Base-by-base conservation (phyloP, 2,888 invertebrate genomes). In the Plebejus anna region DNA sequence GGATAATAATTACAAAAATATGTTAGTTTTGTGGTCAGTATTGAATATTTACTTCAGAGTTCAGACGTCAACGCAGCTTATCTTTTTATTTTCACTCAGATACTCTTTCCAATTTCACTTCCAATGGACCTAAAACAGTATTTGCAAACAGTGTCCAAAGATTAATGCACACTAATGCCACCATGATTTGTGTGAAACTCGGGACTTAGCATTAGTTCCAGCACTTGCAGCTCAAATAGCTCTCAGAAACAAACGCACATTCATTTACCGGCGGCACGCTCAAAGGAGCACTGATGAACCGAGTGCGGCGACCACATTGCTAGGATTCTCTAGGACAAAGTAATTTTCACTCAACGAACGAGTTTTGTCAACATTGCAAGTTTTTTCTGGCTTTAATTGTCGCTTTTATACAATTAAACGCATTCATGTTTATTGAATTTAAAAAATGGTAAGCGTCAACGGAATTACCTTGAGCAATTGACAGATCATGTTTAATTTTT, bases 181-280 rank as follows among this genome's bases (percentile, higher is more conserved):
- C 73, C 73, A 73, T 73, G 73, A 73, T 73, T 73, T 73, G 73
- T 73, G 28, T 72, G 22, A 42, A 72, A 47, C 32, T 75, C 76
- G 76, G 76, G 79, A 78, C 77, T 75, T 73, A 75, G 70, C 77
- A 77, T 78, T 73, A 78, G 77, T 73, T 79, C 75, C 76, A 78
- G 79, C 78, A 77, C 80, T 76, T 77, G 77, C 77, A 77, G 80
- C 66, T 76, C 78, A 81, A 81, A 77, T 77, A 79, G 81, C 81
- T 82, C 84, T 79, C 76, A 78, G 79, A 80, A 78, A 80, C 80
- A 77, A 80, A 81, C 79, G 78, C 78, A 78, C 79, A 78, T 81
- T 82, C 78, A 82, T 80, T 81, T 79, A 75, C 80, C 86, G 85
- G 81, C 86, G 86, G 86, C 80, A 55, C 57, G 78, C 76, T 86